Evolutionary conservation across 2,888 invertebrate species (phyloP), one percentile per base, ranked within the genome.

Genomic region (Catocala fraxini): DNA sequence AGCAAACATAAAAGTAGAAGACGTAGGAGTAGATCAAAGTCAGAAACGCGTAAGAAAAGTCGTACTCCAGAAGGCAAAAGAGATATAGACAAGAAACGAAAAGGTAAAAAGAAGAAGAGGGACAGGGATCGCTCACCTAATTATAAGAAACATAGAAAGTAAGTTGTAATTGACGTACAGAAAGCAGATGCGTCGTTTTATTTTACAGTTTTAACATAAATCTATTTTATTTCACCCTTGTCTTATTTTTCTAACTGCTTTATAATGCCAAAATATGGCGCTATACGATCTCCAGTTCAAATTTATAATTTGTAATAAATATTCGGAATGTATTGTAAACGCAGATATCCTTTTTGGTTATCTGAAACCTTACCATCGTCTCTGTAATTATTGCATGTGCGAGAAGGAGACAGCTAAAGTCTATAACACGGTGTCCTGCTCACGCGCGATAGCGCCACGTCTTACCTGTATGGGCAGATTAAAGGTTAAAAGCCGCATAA

Each of bases 41-140:
- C 78, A 6, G 81, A 81, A n/a, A 75, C 82, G 39, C 80, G 89
- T 55, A 88, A 85, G 5, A 92, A 87, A 66, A 90, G 87, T 71
- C 84, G 81, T 61, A 88, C 89, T 3, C 79, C 89, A 1, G 92
- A 93, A 71, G 89, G 84, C 0, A 89, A 88, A 68, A 90, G 91
- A 75, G 95, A 95, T 70, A 95, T 92, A 71, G 95, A 95, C 73
- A 95, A 95, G 75, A 95, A 95, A 71, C 90, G 95, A 62, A 95
- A 95, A 77, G 95, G 95, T 2, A 94, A 95, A 66, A 95, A 95
- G 80, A 95, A 91, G 84, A 93, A 89, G 71, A 88, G 92, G 61
- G 94, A 95, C 61, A 89, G 94, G 73, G 95, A 93, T 79, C 91
- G 95, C 12, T 94, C 95, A 0, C 91, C 93, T 13, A 93, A 95